Evolutionary conservation across 2,797 vertebrate genomes (phyloP), one percentile per base, ranked within the genome.

Genomic region (Lateolabrax maculatus): DNA sequence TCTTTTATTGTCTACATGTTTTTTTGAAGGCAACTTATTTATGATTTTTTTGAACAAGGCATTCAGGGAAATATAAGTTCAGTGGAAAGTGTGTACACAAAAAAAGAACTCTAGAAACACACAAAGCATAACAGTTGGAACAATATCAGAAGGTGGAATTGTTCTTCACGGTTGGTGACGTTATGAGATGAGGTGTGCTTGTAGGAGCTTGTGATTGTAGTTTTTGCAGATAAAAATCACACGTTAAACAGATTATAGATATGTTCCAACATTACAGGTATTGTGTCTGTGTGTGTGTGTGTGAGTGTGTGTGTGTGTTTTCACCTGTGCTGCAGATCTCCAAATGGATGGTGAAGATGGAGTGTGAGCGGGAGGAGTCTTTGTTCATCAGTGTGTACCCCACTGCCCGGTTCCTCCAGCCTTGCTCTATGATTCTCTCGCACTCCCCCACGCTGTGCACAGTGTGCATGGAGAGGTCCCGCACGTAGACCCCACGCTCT

Each of bases 341-440:
- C 80, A 98, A 89, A 75, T 93, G 94, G 93, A 97, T 96, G 75
- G 95, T 96, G 87, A 98, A 97, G 94, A 97, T 95, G 79, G 97
- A 97, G 92, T 97, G 97, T 0, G 97, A 98, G 73, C 96, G 94
- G 0, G 97, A 99, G 3, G 97, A 98, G 85, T 97, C 96, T 85
- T 96, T 97, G 87, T 97, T 97, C 97, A 97, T 97, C 82, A 98
- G 94, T 0, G 97, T 97, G 93, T 92, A 97, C 76, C 95, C 96
- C 51, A 97, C 97, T 0, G 97, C 95, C 27, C 97, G 96, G 88
- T 95, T 97, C 73, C 84, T 95, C 96, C 97, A 97, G 88, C 97
- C 97, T 0, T 39, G 91, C 85, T 96, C 96, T 93, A 97, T 94
- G 89, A 97, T 92, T 60, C 70, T 92, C 92, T 98, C 96, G 0